These are phyloP conservation scores for Onthophagus sagittarius DNA, from an alignment of 2,888 invertebrate species.

Conservation along the genomic window DNA sequence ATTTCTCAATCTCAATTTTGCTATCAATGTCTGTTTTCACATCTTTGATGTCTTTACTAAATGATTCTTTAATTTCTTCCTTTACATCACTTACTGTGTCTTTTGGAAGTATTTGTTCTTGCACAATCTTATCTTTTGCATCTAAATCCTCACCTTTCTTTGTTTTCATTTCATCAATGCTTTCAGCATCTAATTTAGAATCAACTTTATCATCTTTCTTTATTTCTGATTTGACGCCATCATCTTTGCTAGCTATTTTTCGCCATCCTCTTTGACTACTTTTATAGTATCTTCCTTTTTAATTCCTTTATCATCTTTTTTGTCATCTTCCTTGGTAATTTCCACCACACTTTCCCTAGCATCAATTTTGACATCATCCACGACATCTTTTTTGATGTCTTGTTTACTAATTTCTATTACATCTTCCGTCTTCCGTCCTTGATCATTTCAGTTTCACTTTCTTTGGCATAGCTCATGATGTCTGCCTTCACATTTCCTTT, in stretches of 20 bases:
- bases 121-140: slow-evolving; percentile 8
- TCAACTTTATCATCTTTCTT: slow-evolving; percentile 16
- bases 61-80: slow-evolving; percentile 8
- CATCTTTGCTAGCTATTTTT: slow-evolving; percentile 13
- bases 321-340: slow-evolving; percentile 14
- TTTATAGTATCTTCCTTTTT: slow-evolving; percentile 25
- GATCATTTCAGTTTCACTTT: too few relatives aligned
- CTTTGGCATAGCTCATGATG: too few relatives aligned
- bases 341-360: neutral
- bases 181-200: neutral
- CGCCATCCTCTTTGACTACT: slow-evolving; percentile 15
- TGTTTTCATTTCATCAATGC: slow-evolving; percentile 10
- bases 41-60: neutral
- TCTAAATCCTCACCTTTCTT: slow-evolving; percentile 28
- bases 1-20: neutral
- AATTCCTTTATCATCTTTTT: slow-evolving; percentile 20
- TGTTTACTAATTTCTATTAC: slow-evolving; percentile 12
- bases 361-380: neutral
- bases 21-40: neutral
- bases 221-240: neutral
- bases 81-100: slow-evolving; percentile 9
- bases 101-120: slow-evolving; percentile 7
- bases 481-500: too few relatives aligned
- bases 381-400: too few relatives aligned
- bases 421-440: slow-evolving; percentile 38